Percentiles rank a stretch among this genome's conserved stretches.
phyloP scores from a whole-genome alignment of 1,140 invertebrate genomes.

The Drosophila pruinosa region DNA sequence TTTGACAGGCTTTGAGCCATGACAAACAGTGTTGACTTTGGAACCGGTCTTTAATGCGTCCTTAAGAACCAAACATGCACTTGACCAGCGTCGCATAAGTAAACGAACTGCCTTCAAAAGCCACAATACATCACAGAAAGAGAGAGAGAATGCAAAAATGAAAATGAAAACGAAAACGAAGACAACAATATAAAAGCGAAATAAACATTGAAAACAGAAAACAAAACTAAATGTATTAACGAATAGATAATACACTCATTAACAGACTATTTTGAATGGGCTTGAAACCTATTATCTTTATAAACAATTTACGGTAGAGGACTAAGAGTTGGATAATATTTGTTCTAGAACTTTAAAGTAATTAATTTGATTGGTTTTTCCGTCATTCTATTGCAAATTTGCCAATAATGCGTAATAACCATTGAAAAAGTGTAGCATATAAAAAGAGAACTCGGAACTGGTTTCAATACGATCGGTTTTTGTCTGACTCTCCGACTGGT shows the following conservation, averaged over 20 bases:
- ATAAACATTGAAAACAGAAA: neutral
- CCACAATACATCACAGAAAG: constrained; percentile 7
- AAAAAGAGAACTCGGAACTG: constrained; percentile 55
- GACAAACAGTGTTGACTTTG: constrained; percentile 36
- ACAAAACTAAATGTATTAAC: neutral
- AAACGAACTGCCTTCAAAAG: constrained; percentile 70
- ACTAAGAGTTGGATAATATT: too few species aligned
- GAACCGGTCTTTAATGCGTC: constrained; percentile 64
- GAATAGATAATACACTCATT: neutral
- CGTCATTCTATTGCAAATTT: neutral
- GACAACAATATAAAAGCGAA: neutral
- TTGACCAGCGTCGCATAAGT: constrained; percentile 56
- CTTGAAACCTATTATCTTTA: too few species aligned
- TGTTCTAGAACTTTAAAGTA: too few species aligned
- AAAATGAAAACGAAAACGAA: constrained; percentile 17
- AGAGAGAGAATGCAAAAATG: constrained; percentile 31
- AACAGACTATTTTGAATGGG: too few species aligned
- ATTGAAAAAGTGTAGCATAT: neutral
- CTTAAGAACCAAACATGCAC: constrained; percentile 70
- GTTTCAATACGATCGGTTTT: constrained; percentile 15
- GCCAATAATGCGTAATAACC: neutral
- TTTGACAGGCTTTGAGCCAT: constrained; percentile 40
- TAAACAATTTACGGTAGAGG: too few species aligned
- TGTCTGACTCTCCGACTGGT: constrained; percentile 41
- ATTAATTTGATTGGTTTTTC: neutral